Evolutionary conservation across 1,140 invertebrate genomes (phyloP).

Genomic region (Drosophila jambulina): DNA sequence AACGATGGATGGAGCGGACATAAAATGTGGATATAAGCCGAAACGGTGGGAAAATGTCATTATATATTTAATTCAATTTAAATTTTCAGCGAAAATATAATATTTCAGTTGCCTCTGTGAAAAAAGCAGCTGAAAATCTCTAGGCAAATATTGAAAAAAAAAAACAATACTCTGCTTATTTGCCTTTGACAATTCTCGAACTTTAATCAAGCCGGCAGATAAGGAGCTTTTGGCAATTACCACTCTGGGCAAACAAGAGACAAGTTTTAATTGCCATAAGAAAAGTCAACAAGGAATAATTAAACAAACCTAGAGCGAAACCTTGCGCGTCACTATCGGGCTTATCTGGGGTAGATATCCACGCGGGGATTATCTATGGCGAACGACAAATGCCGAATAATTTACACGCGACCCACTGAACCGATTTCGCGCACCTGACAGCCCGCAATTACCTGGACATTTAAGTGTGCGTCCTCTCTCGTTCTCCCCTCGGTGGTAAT

Average conservation of each 20-base stretch:
- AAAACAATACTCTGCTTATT: conserved; percentile 7
- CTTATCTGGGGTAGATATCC: conserved; percentile 34
- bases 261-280: conserved; percentile 48
- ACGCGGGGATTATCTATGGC: conserved; percentile 49
- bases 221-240: conserved; percentile 33
- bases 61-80: conserved; percentile 58
- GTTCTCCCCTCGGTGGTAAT: conserved; percentile 19
- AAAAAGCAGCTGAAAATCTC: neutral
- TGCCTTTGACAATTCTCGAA: conserved; percentile 13
- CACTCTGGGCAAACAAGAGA: conserved; percentile 35
- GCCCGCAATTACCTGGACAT: conserved; percentile 34
- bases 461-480: conserved; percentile 11
- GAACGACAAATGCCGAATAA: conserved; percentile 59
- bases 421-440: conserved; percentile 21
- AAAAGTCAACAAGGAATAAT: conserved; percentile 41
- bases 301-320: conserved; percentile 43
- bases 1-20: conserved; percentile 11
- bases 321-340: conserved; percentile 39
- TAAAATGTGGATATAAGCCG: conserved; percentile 19
- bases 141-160: conserved; percentile 26
- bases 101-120: neutral
- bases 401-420: conserved; percentile 24
- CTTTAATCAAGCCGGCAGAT: conserved; percentile 33
- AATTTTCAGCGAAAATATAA: conserved; percentile 7
- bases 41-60: conserved; percentile 25